Percentiles rank a stretch among this genome's conserved stretches.
Evolutionary conservation across 1,140 invertebrate species (phyloP).

Genomic region (Aphaenogaster rudis): DNA sequence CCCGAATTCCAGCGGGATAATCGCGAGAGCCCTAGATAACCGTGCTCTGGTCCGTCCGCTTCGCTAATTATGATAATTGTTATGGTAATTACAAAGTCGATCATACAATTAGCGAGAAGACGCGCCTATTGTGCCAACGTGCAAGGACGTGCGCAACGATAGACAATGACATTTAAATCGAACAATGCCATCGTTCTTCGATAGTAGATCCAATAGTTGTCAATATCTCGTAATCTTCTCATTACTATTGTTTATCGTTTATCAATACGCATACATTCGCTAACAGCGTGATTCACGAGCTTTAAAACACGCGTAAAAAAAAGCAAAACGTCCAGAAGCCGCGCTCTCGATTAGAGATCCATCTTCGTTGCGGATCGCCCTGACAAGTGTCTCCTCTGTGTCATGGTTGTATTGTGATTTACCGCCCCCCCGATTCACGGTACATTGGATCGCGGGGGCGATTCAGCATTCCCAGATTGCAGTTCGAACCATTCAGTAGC

Average conservation of each 20-base stretch:
- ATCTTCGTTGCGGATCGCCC: conserved; percentile 62
- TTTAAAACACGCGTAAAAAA: neutral
- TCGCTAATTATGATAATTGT: conserved; percentile 64
- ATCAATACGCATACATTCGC: neutral
- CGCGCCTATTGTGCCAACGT: neutral
- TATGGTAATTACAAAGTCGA: conserved; percentile 64
- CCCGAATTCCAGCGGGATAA: conserved; percentile 57
- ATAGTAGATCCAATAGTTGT: conserved; percentile 25
- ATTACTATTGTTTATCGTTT: conserved; percentile 31
- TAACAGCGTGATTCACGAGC: neutral
- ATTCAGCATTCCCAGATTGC: conserved; percentile 77
- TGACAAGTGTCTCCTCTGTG: conserved; percentile 71
- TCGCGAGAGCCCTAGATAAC: conserved; percentile 57
- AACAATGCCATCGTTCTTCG: neutral
- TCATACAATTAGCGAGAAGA: conserved; percentile 57
- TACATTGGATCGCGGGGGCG: conserved; percentile 74
- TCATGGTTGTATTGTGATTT: conserved; percentile 75
- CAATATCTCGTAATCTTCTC: neutral
- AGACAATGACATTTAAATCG: neutral
- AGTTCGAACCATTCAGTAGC: conserved; percentile 73
- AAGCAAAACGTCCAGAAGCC: neutral
- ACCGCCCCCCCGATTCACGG: conserved; percentile 71
- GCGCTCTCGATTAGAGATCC: conserved; percentile 57
- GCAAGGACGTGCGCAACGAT: neutral
- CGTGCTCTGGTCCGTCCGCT: conserved; percentile 29